Conservation (phyloP, 2,113 vertebrate species). For the Callaeas wilsoni region DNA sequence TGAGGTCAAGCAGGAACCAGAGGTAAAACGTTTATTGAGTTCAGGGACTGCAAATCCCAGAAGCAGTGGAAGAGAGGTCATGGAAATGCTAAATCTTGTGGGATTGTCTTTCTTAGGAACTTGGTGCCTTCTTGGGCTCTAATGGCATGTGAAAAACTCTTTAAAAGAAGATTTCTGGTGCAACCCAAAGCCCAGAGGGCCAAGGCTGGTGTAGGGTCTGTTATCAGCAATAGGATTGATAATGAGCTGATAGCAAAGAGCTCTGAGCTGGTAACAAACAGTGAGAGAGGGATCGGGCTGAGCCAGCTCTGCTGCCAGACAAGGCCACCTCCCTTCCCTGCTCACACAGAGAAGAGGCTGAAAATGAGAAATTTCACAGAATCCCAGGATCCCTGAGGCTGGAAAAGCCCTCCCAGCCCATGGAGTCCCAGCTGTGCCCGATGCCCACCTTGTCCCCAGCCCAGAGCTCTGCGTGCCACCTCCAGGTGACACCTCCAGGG, state of each 20-base stretch:
- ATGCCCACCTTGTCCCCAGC: background rate
- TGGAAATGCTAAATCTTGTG: background rate
- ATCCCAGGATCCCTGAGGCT: background rate
- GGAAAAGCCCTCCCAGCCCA: background rate
- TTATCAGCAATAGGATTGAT: background rate
- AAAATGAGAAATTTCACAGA: background rate
- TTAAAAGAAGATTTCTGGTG: background rate
- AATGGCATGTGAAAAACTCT: background rate
- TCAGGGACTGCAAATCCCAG: background rate
- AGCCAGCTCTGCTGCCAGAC: background rate
- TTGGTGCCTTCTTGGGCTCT: background rate
- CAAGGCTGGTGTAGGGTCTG: background rate
- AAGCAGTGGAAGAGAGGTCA: background rate
- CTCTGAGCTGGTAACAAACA: background rate
- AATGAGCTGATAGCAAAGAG: background rate
- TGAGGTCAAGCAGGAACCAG: background rate
- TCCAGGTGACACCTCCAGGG: background rate
- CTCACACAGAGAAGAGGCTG: background rate
- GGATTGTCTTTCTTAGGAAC: background rate
- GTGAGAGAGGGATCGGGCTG: background rate
- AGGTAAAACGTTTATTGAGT: background rate
- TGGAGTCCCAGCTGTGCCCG: fast-evolving
- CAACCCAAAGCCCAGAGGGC: background rate
- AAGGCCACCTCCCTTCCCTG: background rate
- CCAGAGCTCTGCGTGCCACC: background rate